These are phyloP conservation scores for Whitmania pigra DNA, from an alignment of 1,140 invertebrate genomes.

Conservation along the genomic window DNA sequence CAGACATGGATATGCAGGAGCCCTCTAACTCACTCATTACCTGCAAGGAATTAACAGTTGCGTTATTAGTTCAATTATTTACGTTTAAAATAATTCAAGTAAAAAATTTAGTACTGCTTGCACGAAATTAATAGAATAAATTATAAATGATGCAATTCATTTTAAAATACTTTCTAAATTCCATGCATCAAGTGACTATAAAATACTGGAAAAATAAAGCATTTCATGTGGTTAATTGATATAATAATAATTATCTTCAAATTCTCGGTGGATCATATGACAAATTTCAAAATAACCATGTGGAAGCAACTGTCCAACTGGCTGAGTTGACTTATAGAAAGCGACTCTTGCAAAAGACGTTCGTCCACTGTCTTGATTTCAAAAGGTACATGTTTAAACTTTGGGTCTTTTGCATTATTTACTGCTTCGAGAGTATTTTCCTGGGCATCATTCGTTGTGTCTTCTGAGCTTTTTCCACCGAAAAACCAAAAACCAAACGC, in stretches of 20 bases:
- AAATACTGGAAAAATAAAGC: neutral
- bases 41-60: neutral
- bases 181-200: neutral
- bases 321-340: slow-evolving; percentile 48
- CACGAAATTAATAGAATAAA: too few species aligned
- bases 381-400: slow-evolving; percentile 44
- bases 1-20: slow-evolving; percentile 49
- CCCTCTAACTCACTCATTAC: slow-evolving; percentile 48
- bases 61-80: neutral
- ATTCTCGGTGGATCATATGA: neutral
- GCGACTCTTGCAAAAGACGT: slow-evolving; percentile 53
- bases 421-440: neutral
- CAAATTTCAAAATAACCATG: slow-evolving; percentile 38
- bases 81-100: neutral
- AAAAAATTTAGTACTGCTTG: too few species aligned
- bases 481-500: slow-evolving; percentile 8
- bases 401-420: neutral
- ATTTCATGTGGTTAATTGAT: neutral
- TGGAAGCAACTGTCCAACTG: slow-evolving; percentile 55
- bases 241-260: neutral
- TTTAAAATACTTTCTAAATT: neutral
- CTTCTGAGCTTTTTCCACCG: neutral
- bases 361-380: slow-evolving; percentile 53
- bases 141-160: neutral
- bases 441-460: neutral